These are phyloP conservation scores for Drosophila tripunctata DNA, from an alignment of 2,888 invertebrate species.

Conservation along the genomic window DNA sequence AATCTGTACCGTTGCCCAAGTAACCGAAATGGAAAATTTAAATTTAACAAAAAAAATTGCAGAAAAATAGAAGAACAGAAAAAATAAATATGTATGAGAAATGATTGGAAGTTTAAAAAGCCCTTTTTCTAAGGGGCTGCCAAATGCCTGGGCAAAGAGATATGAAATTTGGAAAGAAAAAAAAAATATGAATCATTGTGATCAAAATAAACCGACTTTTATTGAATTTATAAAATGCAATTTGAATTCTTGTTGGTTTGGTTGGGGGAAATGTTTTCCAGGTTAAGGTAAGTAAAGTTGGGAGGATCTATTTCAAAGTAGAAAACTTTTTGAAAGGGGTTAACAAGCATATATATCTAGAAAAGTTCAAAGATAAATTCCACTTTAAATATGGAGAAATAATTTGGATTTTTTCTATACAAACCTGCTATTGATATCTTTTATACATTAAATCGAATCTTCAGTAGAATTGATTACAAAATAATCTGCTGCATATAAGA, in stretches of 20 bases:
- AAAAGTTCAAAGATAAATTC: too few species aligned
- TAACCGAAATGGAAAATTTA: constrained; percentile 8
- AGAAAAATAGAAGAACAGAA: constrained; percentile 5
- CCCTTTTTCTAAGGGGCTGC: constrained; percentile 84
- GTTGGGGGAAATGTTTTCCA: not conserved
- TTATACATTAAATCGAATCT: too few species aligned
- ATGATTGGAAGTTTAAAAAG: constrained; percentile 54
- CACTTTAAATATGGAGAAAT: too few species aligned
- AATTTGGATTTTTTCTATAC: too few species aligned
- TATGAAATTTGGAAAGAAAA: constrained; percentile 65
- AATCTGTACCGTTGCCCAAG: constrained; percentile 35
- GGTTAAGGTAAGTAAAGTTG: not conserved
- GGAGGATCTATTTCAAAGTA: too few species aligned
- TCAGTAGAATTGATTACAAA: too few species aligned
- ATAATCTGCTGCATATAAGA: not conserved
- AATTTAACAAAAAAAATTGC: constrained; percentile 21
- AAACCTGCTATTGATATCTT: too few species aligned
- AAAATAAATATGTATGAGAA: constrained; percentile 24
- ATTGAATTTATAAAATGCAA: constrained; percentile 62
- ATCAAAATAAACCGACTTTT: constrained; percentile 77
- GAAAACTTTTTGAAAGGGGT: too few species aligned
- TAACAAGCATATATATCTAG: too few species aligned
- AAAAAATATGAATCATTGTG: constrained; percentile 66
- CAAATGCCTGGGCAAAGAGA: constrained; percentile 78
- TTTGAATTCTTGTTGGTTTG: not conserved